Conservation (phyloP, 2,113 vertebrate genomes). For the Dromaius novaehollandiae region DNA sequence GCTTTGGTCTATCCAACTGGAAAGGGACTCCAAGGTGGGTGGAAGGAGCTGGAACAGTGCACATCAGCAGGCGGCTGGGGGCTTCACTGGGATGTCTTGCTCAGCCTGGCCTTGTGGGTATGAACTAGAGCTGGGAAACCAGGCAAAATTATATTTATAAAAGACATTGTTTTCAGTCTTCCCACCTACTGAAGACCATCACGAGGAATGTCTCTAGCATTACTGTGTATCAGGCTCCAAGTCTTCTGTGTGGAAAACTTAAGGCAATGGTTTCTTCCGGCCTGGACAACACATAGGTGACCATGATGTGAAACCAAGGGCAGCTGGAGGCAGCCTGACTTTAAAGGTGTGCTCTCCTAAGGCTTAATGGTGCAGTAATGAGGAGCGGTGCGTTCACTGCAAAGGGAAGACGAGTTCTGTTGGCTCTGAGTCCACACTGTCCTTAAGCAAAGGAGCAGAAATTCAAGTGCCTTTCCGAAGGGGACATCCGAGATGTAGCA, state of each 20-base stretch:
- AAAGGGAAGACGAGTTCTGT: not conserved
- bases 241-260: not conserved
- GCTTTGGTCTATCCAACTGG: not conserved
- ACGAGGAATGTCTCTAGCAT: not conserved
- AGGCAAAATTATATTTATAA: not conserved
- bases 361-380: not conserved
- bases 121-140: not conserved
- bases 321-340: not conserved
- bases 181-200: not conserved
- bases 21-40: not conserved
- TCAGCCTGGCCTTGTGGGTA: not conserved
- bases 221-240: not conserved
- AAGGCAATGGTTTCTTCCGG: not conserved
- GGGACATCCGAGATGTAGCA: not conserved
- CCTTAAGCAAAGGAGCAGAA: not conserved
- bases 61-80: not conserved
- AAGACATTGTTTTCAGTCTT: not conserved
- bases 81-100: not conserved
- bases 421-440: not conserved
- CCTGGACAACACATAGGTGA: not conserved
- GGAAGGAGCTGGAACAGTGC: not conserved
- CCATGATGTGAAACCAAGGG: not conserved
- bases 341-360: too few species aligned
- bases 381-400: not conserved
- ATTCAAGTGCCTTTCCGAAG: not conserved